Conservation (phyloP, 2,888 invertebrate genomes). For the Gastracanthus pulcherrimus region DNA sequence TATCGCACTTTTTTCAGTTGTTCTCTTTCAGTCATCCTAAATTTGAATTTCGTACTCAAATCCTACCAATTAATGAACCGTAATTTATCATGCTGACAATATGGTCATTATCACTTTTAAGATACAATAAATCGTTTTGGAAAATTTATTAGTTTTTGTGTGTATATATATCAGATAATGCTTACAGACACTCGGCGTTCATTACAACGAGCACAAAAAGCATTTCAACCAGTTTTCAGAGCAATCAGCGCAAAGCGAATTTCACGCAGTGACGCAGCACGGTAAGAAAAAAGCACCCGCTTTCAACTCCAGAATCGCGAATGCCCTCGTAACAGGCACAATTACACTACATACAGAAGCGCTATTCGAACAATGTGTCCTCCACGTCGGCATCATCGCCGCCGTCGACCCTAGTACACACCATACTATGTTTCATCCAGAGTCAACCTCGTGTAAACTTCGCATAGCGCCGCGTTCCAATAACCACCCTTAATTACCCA, state of each 20-base stretch:
- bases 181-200: neutral
- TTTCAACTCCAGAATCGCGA: neutral
- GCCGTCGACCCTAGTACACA: no score
- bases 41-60: no score
- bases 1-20: no score
- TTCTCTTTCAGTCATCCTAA: no score
- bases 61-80: no score
- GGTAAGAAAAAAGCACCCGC: neutral
- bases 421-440: neutral
- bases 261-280: neutral
- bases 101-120: no score
- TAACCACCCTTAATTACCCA: slow-evolving; percentile 18
- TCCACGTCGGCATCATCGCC: no score
- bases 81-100: no score
- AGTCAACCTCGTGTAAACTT: neutral
- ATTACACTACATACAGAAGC: neutral
- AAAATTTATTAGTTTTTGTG: no score
- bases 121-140: no score
- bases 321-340: no score
- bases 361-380: neutral
- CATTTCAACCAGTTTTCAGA: neutral
- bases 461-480: neutral
- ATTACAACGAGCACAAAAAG: neutral
- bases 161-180: no score
- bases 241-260: neutral